Percentiles rank a stretch among this genome's conserved stretches.
These are phyloP conservation scores for Echinops telfairi DNA, from an alignment of 2,113 vertebrate species.

Conservation along the genomic window DNA sequence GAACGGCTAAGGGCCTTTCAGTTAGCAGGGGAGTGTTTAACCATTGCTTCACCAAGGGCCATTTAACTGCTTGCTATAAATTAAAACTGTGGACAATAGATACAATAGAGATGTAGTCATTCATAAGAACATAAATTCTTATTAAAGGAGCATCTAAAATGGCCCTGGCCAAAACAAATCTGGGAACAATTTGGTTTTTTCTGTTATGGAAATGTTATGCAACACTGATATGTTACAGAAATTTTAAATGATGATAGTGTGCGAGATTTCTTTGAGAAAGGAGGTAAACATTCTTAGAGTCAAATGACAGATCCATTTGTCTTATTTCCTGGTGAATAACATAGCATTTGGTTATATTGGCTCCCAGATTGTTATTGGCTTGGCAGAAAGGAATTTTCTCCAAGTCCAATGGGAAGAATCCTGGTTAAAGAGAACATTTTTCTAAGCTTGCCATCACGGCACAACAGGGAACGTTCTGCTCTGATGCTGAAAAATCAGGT, in stretches of 20 bases:
- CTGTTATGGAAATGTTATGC: neutral
- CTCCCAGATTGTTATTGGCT: constrained; percentile 47
- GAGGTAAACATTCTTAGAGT: constrained; percentile 38
- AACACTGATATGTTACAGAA: constrained; percentile 16
- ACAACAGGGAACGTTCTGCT: constrained; percentile 19
- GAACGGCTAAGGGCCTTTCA: neutral
- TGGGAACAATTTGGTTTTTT: constrained; percentile 47
- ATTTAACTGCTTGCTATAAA: constrained; percentile 7
- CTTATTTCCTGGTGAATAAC: constrained; percentile 55
- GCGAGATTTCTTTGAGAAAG: constrained; percentile 45
- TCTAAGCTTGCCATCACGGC: neutral
- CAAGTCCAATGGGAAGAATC: constrained; percentile 3
- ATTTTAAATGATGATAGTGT: constrained; percentile 54
- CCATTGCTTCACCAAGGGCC: no score
- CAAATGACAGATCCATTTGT: constrained; percentile 45
- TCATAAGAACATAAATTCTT: constrained; percentile 54
- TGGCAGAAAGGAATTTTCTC: constrained; percentile 60
- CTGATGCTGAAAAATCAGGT: constrained; percentile 41
- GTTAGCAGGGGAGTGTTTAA: neutral
- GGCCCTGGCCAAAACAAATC: constrained; percentile 31
- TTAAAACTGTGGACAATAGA: constrained; percentile 41
- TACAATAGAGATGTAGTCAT: constrained; percentile 41
- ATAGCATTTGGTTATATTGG: constrained; percentile 49
- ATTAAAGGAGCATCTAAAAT: constrained; percentile 32
- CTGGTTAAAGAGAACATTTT: constrained; percentile 31